These are phyloP conservation scores for Littorina saxatilis DNA, from an alignment of 1,140 invertebrate species.

Conservation along the genomic window DNA sequence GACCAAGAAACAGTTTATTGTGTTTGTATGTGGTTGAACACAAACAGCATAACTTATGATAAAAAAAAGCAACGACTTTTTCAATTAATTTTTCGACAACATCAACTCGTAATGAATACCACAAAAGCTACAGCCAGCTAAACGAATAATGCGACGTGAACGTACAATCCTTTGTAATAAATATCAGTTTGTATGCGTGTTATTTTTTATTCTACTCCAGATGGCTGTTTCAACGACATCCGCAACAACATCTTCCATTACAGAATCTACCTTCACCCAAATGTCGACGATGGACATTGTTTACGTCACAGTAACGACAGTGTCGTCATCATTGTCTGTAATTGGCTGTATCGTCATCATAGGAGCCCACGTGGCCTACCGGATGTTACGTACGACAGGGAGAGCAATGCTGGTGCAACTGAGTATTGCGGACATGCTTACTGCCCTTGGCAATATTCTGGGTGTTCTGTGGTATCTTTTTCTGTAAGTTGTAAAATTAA, in stretches of 20 bases:
- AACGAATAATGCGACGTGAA: too few species aligned
- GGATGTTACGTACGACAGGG: slow-evolving; percentile 46
- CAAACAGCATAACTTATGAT: too few species aligned
- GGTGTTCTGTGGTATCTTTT: slow-evolving; percentile 57
- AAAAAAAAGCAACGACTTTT: too few species aligned
- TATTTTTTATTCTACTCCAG: neutral
- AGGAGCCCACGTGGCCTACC: slow-evolving; percentile 43
- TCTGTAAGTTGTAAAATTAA: slow-evolving; percentile 25
- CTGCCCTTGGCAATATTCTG: slow-evolving; percentile 60
- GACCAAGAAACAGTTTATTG: too few species aligned
- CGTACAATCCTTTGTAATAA: too few species aligned
- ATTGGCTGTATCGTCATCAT: slow-evolving; percentile 54
- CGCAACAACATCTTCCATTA: neutral
- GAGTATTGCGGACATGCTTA: slow-evolving; percentile 54
- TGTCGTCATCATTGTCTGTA: slow-evolving; percentile 54
- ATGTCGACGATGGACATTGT: slow-evolving; percentile 41
- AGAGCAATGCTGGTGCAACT: slow-evolving; percentile 56
- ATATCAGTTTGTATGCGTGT: too few species aligned
- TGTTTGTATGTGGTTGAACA: too few species aligned
- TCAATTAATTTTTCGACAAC: too few species aligned
- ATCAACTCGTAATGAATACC: too few species aligned
- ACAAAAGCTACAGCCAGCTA: too few species aligned
- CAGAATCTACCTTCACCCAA: neutral
- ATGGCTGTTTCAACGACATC: neutral
- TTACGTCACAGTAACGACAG: slow-evolving; percentile 45